These are phyloP conservation scores for Spea multiplicata DNA, from an alignment of 2,113 vertebrate genomes.

Conservation along the genomic window DNA sequence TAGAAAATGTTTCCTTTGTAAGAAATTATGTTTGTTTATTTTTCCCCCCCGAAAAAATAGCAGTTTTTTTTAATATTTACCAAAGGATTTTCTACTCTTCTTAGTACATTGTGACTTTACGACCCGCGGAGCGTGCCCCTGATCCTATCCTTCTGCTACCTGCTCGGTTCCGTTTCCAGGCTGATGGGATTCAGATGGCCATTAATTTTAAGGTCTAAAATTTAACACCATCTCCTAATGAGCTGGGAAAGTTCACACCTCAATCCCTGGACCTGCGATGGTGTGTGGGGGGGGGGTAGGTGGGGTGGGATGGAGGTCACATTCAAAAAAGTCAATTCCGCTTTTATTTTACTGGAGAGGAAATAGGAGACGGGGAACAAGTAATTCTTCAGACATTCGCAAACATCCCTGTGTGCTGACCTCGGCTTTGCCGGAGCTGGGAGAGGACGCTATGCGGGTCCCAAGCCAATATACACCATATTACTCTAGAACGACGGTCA, in stretches of 20 bases:
- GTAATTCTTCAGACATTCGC: conserved; percentile 39
- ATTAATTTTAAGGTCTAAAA: conserved; percentile 54
- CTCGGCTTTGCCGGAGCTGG: fast-evolving
- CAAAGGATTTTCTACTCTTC: too few relatives aligned
- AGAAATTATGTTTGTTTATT: too few relatives aligned
- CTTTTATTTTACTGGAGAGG: conserved; percentile 52
- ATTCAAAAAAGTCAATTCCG: conserved; percentile 25
- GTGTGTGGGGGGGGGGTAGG: background rate
- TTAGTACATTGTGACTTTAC: background rate
- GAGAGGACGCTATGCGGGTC: background rate
- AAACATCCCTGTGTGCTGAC: background rate
- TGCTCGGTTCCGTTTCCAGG: background rate
- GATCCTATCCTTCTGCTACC: background rate
- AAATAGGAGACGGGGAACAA: conserved; percentile 44
- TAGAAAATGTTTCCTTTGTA: too few relatives aligned
- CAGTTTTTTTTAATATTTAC: too few relatives aligned
- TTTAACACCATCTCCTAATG: conserved; percentile 54
- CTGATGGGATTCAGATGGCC: conserved; percentile 62
- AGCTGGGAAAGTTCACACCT: conserved; percentile 69
- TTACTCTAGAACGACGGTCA: background rate
- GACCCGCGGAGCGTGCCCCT: background rate
- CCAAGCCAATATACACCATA: background rate
- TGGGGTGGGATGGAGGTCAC: background rate
- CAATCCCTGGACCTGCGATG: background rate
- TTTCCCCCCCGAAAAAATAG: too few relatives aligned